A percentile compares a stretch with the other conserved stretches of the same genome.
These are phyloP conservation scores for Lagopus muta DNA, from an alignment of 2,113 vertebrate species.

Conservation along the genomic window DNA sequence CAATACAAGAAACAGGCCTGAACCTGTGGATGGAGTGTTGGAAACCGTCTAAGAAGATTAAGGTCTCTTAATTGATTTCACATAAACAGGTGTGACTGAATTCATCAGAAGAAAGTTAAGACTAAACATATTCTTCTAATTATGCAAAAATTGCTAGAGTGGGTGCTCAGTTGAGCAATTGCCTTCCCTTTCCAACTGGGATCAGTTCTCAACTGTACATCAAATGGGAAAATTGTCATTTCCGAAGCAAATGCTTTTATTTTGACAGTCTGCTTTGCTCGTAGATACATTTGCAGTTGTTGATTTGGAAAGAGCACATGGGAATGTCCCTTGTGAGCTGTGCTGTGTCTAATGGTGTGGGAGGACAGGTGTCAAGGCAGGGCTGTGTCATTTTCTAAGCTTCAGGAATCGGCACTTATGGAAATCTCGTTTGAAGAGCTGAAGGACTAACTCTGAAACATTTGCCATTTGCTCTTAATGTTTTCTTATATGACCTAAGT, in stretches of 20 bases:
- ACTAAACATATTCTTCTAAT: conserved; percentile 64
- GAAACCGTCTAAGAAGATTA: conserved; percentile 73
- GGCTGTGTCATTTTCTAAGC: not conserved
- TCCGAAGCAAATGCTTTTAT: not conserved
- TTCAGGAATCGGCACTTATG: conserved; percentile 23
- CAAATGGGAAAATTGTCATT: conserved; percentile 49
- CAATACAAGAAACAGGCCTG: conserved; percentile 63
- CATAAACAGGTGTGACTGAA: conserved; percentile 76
- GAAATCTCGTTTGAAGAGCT: not conserved
- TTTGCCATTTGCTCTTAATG: not conserved
- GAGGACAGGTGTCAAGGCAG: conserved; percentile 48
- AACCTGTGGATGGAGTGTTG: conserved; percentile 62
- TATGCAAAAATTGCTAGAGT: conserved; percentile 66
- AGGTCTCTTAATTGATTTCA: conserved; percentile 77
- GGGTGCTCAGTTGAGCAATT: conserved; percentile 59
- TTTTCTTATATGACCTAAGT: not conserved
- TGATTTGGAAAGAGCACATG: conserved; percentile 46
- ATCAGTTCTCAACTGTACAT: conserved; percentile 1
- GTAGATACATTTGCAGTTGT: not conserved
- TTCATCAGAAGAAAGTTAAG: conserved; percentile 68
- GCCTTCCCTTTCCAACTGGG: not conserved
- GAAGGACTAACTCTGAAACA: not conserved
- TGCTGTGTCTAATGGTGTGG: not conserved
- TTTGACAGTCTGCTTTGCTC: conserved; percentile 9
- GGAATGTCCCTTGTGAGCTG: conserved; percentile 17